phyloP scores from a whole-genome alignment of 2,113 vertebrate genomes.

The Myodes glareolus region DNA sequence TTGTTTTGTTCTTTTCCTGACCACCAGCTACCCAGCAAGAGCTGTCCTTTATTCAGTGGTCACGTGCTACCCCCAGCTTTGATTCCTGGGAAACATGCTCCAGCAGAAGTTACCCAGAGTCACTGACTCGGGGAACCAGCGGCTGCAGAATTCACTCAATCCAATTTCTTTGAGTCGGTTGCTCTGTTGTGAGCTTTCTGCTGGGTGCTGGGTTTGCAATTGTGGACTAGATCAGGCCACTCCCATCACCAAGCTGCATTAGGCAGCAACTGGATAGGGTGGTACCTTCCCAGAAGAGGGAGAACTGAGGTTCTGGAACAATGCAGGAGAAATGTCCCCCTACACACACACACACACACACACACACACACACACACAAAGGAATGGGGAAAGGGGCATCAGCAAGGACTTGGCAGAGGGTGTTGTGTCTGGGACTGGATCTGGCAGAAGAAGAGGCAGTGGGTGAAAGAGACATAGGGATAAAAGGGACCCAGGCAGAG shows the following conservation, averaged over 20 bases:
- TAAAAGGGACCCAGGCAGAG: not conserved
- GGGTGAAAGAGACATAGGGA: not conserved
- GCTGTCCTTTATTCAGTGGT: not conserved
- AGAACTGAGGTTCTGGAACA: not conserved
- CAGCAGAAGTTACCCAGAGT: not conserved
- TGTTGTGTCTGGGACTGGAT: not conserved
- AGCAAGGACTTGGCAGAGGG: constrained; percentile 41
- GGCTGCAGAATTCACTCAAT: not conserved
- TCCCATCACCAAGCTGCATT: not conserved
- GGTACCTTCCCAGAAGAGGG: not conserved
- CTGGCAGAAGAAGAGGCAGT: not conserved
- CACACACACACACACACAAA: not conserved
- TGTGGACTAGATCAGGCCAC: not conserved
- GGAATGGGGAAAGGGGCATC: not conserved
- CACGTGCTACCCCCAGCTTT: not conserved
- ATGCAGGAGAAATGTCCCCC: not conserved
- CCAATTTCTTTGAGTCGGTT: not conserved
- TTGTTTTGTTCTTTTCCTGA: constrained; percentile 71
- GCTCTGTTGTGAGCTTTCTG: not conserved
- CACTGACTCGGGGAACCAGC: not conserved
- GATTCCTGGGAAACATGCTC: not conserved
- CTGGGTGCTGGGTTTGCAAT: not conserved
- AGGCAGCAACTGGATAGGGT: not conserved
- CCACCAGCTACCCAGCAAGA: constrained; percentile 7
- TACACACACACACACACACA: no score